phyloP scores from a whole-genome alignment of 2,113 vertebrate genomes.

The Clupea harengus region DNA sequence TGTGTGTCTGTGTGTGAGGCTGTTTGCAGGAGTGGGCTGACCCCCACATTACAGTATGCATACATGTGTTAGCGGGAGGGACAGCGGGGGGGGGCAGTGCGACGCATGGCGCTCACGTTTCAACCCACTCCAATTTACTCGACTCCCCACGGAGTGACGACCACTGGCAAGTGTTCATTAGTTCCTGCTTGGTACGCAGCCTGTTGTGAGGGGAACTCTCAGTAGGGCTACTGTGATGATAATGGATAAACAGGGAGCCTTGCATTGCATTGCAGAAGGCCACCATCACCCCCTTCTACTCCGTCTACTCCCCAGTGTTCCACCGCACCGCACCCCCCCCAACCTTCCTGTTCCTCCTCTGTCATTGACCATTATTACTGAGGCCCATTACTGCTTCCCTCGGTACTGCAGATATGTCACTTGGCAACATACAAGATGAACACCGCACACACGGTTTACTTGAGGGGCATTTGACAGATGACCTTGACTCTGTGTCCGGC shows the following conservation, averaged over 20 bases:
- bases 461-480: not conserved
- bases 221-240: not conserved
- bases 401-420: conserved; percentile 13
- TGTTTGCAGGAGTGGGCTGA: not conserved
- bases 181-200: not conserved
- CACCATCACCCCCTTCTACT: not conserved
- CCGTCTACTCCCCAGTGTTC: not conserved
- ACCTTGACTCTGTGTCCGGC: conserved; percentile 8
- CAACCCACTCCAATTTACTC: not conserved
- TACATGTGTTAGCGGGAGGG: not conserved
- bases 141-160: not conserved
- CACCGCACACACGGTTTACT: conserved; percentile 2
- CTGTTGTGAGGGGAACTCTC: not conserved
- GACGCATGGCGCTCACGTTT: not conserved
- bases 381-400: conserved; percentile 2
- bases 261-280: not conserved
- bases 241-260: conserved; percentile 20
- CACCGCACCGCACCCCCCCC: not conserved
- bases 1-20: not conserved
- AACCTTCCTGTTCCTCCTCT: not conserved
- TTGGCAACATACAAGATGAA: conserved; percentile 11
- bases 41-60: not conserved
- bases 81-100: not conserved
- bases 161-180: not conserved
- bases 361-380: conserved; percentile 23